Percentiles rank a stretch among this genome's conserved stretches.
phyloP scores from a whole-genome alignment of 1,140 invertebrate genomes.

The Drosophila varians region DNA sequence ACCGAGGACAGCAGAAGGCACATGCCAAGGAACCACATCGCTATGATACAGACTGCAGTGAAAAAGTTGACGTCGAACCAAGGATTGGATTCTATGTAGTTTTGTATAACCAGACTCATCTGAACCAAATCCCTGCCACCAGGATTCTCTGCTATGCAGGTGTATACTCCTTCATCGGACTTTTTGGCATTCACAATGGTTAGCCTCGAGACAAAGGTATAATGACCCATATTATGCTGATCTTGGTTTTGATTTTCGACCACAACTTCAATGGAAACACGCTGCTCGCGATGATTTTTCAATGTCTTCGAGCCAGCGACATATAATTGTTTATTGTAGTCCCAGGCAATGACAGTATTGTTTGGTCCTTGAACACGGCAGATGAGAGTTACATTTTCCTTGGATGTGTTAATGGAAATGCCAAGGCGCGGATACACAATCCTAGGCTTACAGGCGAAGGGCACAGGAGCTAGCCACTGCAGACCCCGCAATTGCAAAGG shows the following conservation, averaged over 20 bases:
- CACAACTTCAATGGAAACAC: slow-evolving; percentile 59
- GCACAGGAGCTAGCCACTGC: slow-evolving; percentile 88
- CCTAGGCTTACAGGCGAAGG: slow-evolving; percentile 93
- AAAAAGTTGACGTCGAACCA: slow-evolving; percentile 48
- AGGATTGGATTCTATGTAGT: slow-evolving; percentile 12
- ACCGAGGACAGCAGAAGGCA: slow-evolving; percentile 58
- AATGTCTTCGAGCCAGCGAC: slow-evolving; percentile 4
- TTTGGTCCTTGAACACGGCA: slow-evolving; percentile 91
- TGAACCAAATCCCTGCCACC: slow-evolving; percentile 91
- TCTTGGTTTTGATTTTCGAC: slow-evolving; percentile 42
- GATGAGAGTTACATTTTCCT: slow-evolving; percentile 88
- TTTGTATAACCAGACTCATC: slow-evolving; percentile 58
- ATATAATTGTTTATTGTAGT: slow-evolving; percentile 85
- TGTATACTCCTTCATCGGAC: slow-evolving; percentile 93
- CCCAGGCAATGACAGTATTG: slow-evolving; percentile 89
- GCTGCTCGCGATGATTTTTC: slow-evolving; percentile 31
- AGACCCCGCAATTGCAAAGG: slow-evolving; percentile 87
- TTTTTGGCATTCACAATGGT: slow-evolving; percentile 88
- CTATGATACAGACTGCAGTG: slow-evolving; percentile 56
- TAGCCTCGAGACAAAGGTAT: slow-evolving; percentile 84
- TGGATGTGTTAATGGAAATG: slow-evolving; percentile 85
- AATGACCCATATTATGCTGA: slow-evolving; percentile 43
- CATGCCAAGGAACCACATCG: slow-evolving; percentile 53
- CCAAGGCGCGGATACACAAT: slow-evolving; percentile 86
- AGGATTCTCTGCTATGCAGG: slow-evolving; percentile 92